Percentiles rank a stretch among this genome's conserved stretches.
Conservation (phyloP, 2,797 vertebrate species). For the Coregonus sp. region DNA sequence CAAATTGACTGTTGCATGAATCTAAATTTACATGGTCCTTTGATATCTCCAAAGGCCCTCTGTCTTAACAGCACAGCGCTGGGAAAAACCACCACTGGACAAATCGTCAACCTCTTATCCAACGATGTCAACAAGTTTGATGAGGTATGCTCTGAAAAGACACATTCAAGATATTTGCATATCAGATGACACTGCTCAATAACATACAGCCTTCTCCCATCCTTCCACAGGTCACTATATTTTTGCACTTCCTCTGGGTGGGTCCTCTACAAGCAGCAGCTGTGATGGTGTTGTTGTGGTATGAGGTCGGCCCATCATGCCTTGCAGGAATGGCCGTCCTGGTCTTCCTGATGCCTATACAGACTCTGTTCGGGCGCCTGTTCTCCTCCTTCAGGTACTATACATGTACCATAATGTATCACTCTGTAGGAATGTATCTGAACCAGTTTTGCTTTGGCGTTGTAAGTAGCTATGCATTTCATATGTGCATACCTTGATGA, state of each 20-base stretch:
- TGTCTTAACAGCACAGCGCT: slow-evolving; percentile 85
- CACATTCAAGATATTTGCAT: not conserved
- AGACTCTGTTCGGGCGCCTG: slow-evolving; percentile 82
- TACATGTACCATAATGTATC: slow-evolving; percentile 14
- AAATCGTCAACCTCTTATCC: slow-evolving; percentile 95
- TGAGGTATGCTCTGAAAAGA: slow-evolving; percentile 77
- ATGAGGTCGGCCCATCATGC: slow-evolving; percentile 88
- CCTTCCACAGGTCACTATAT: slow-evolving; percentile 85
- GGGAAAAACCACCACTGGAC: slow-evolving; percentile 92
- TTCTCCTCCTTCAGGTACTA: slow-evolving; percentile 85
- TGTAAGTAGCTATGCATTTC: too few relatives aligned
- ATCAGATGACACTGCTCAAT: not conserved
- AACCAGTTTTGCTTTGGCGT: too few relatives aligned
- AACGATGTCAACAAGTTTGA: slow-evolving; percentile 98
- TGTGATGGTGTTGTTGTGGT: slow-evolving; percentile 85
- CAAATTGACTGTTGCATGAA: not conserved
- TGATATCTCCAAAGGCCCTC: slow-evolving; percentile 78
- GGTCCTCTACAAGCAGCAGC: slow-evolving; percentile 86
- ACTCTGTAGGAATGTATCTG: not conserved
- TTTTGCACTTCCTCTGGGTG: slow-evolving; percentile 93
- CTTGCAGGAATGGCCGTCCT: slow-evolving; percentile 89
- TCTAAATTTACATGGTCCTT: not conserved
- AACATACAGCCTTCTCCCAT: not conserved
- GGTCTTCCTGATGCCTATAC: slow-evolving; percentile 85
- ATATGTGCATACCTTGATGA: too few relatives aligned